These are phyloP conservation scores for Coranthus polyacanthus DNA, from an alignment of 2,797 vertebrate genomes.

Conservation along the genomic window DNA sequence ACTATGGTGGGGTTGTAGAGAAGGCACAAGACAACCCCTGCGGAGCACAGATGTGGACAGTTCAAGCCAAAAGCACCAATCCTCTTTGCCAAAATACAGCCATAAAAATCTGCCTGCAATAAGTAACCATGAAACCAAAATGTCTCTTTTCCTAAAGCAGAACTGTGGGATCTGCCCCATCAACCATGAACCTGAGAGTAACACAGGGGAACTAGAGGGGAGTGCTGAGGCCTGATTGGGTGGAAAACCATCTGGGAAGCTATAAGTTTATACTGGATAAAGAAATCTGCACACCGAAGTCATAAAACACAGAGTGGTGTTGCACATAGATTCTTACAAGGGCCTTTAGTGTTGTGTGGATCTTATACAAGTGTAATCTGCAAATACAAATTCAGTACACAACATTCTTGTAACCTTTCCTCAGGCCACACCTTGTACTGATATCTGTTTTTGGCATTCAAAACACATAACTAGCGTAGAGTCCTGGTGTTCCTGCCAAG, in stretches of 20 bases:
- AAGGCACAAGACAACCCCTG: constrained; percentile 51
- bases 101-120: constrained; percentile 72
- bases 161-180: constrained; percentile 69
- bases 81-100: constrained; percentile 71
- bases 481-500: constrained; percentile 52
- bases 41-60: constrained; percentile 72
- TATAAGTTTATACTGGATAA: constrained; percentile 60
- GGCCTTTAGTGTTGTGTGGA: constrained; percentile 23
- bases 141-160: constrained; percentile 72
- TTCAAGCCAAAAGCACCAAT: constrained; percentile 65
- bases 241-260: constrained; percentile 66
- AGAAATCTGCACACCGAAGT: constrained; percentile 51
- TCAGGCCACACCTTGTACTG: constrained; percentile 50
- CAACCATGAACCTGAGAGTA: constrained; percentile 59
- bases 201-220: constrained; percentile 50
- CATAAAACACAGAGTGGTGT: constrained; percentile 34
- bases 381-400: constrained; percentile 42
- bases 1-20: constrained; percentile 27
- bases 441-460: constrained; percentile 60
- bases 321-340: constrained; percentile 26
- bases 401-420: constrained; percentile 49
- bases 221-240: constrained; percentile 61
- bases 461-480: constrained; percentile 51
- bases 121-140: constrained; percentile 82
- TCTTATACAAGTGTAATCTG: constrained; percentile 25